These are phyloP conservation scores for Callopanchax toddi DNA, from an alignment of 2,113 vertebrate genomes.

Conservation along the genomic window DNA sequence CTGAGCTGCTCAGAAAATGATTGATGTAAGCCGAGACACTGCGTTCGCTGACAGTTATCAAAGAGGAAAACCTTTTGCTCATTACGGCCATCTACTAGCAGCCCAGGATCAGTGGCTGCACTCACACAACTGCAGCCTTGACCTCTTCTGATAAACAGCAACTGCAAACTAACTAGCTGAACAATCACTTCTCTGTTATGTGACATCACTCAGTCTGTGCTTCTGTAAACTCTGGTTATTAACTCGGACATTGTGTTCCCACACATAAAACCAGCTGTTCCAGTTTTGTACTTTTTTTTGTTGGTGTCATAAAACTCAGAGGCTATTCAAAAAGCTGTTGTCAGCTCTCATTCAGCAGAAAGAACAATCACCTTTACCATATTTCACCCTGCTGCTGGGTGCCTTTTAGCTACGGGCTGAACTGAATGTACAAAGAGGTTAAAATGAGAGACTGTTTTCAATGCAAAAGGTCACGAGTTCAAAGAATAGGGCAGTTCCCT, in stretches of 20 bases:
- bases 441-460: neutral
- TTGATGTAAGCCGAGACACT: slow-evolving; percentile 57
- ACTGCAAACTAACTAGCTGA: slow-evolving; percentile 60
- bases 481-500: neutral
- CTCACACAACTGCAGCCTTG: slow-evolving; percentile 68
- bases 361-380: slow-evolving; percentile 4
- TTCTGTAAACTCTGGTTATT: slow-evolving; percentile 44
- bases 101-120: slow-evolving; percentile 48
- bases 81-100: slow-evolving; percentile 42
- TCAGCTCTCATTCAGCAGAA: slow-evolving; percentile 21
- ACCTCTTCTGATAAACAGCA: slow-evolving; percentile 69
- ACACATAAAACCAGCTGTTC: slow-evolving; percentile 51
- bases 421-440: neutral
- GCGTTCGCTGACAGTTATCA: slow-evolving; percentile 61
- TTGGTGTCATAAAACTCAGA: slow-evolving; percentile 25
- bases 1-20: slow-evolving; percentile 62
- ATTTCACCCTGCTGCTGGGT: slow-evolving; percentile 1
- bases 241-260: slow-evolving; percentile 41
- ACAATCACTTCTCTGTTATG: slow-evolving; percentile 69
- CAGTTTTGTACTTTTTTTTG: slow-evolving; percentile 32
- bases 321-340: slow-evolving; percentile 13
- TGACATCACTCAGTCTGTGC: slow-evolving; percentile 20
- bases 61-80: slow-evolving; percentile 51
- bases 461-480: neutral
- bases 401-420: neutral